phyloP scores from a whole-genome alignment of 2,113 vertebrate genomes.

The Charadrius vociferus region DNA sequence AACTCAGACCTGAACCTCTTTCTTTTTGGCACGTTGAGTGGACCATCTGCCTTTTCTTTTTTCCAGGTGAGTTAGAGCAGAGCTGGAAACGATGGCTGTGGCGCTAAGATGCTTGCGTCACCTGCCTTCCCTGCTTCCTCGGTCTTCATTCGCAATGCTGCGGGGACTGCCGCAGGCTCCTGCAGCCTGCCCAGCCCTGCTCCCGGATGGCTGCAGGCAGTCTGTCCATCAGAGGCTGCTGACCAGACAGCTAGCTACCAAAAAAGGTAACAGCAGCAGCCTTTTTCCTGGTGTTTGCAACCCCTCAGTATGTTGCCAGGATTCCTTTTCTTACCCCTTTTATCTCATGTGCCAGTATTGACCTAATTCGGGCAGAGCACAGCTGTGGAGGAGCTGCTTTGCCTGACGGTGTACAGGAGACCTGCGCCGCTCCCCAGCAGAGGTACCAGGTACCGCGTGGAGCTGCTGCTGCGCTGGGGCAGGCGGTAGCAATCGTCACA shows the following conservation, averaged over 20 bases:
- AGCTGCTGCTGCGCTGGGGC: background rate
- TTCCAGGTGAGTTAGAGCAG: background rate
- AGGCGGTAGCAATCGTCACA: accelerated
- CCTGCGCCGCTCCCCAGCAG: background rate
- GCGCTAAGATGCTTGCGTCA: conserved; percentile 72
- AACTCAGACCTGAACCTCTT: accelerated
- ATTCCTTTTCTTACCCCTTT: background rate
- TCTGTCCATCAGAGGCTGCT: conserved; percentile 4
- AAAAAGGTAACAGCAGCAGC: conserved; percentile 84
- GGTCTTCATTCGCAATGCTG: background rate
- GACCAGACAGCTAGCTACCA: conserved; percentile 84
- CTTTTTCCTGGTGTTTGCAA: background rate
- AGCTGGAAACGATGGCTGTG: conserved; percentile 52
- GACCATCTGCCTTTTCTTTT: background rate
- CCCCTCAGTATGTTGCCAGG: background rate
- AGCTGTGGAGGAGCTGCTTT: background rate
- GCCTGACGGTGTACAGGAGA: accelerated
- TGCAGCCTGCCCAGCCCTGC: background rate
- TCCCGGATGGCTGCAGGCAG: background rate
- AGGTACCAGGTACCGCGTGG: accelerated
- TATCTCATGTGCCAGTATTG: accelerated
- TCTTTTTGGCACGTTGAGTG: accelerated
- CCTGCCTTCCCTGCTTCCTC: conserved; percentile 69
- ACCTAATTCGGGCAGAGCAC: background rate
- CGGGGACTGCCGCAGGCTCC: conserved; percentile 23